Evolutionary conservation across 2,888 invertebrate genomes (phyloP).

Genomic region (Hirudinaria manillensis): DNA sequence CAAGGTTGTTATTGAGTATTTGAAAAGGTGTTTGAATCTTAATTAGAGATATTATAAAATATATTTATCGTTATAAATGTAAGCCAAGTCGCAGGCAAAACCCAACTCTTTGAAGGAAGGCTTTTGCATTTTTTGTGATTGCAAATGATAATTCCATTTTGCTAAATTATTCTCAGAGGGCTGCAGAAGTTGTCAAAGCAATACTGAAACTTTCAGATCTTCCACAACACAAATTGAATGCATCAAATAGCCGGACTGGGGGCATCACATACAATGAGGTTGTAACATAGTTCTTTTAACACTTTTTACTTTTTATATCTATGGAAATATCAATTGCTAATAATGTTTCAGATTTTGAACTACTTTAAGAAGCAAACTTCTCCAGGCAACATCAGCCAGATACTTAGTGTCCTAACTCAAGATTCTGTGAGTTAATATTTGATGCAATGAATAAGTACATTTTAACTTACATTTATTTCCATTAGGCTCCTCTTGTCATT

Average conservation of each 20-base stretch:
- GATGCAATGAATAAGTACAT: not conserved
- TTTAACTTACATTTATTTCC: not conserved
- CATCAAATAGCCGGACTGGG: not conserved
- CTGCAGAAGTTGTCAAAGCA: slow-evolving; percentile 12
- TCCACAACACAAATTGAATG: not conserved
- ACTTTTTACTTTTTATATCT: not conserved
- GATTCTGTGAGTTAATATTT: not conserved
- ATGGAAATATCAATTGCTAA: no score
- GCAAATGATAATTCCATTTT: no score
- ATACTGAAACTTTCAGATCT: slow-evolving; percentile 14
- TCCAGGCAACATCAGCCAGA: not conserved
- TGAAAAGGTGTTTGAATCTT: not conserved
- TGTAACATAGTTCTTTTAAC: not conserved
- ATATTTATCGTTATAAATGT: no score
- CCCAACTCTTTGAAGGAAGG: not conserved
- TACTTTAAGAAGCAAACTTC: slow-evolving; percentile 3
- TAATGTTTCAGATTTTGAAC: slow-evolving; percentile 4
- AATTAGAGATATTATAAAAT: not conserved
- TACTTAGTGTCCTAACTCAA: not conserved
- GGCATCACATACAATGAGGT: slow-evolving; percentile 18
- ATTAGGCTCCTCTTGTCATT: slow-evolving; percentile 1
- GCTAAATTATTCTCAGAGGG: slow-evolving; percentile 3
- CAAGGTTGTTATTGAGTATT: not conserved
- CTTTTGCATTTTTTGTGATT: not conserved
- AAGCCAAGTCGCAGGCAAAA: no score